Base-by-base conservation (phyloP, 64 coral and sea anemone species). In the Cladopsammia gracilis region DNA sequence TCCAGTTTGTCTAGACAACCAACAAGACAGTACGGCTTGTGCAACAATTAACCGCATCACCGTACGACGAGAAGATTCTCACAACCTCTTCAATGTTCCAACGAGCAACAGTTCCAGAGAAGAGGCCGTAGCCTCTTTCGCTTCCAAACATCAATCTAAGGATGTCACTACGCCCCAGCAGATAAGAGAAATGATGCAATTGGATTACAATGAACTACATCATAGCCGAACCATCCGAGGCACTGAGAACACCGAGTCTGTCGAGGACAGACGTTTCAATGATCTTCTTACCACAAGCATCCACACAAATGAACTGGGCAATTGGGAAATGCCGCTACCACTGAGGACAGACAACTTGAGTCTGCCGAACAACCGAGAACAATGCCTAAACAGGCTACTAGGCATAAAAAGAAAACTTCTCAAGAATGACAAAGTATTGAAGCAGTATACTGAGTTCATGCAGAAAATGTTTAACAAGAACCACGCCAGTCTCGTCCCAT, bases 311-410 rank as follows among this genome's bases (percentile, higher is more conserved):
- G 20, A 42, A 24, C 48, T 49, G 66, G 83, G 83, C 8, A 87
- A 89, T 16, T 89, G 73, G 87, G 87, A 89, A 48, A 77, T 89
- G 72, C 54, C 87, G 6, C 69, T 89, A 7, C 87, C 87, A 25
- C 77, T 89, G 26, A 77, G 77, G 25, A 77, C 73, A 42, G 87
- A 89, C 23, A 62, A 76, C 23, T 57, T 77, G 16, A 66, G 25
- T 65, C 9, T 77, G 25, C 87, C 73, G 42, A 62, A 89, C 43
- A 89, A 89, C 20, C 70, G 71, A 44, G 10, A 26, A 3, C 73
- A 89, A 48, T 25, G 73, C 48, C 11, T 77, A 15, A 89, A 89
- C 19, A 58, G 71, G 45, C 73, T 89, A 0, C 43, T 89, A 15
- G 34, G 71, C 15, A 14, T 89, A 8, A 88, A 88, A 50, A 10